Base-by-base conservation (phyloP, 2,888 invertebrate species). In the Boloria euphrosyne region DNA sequence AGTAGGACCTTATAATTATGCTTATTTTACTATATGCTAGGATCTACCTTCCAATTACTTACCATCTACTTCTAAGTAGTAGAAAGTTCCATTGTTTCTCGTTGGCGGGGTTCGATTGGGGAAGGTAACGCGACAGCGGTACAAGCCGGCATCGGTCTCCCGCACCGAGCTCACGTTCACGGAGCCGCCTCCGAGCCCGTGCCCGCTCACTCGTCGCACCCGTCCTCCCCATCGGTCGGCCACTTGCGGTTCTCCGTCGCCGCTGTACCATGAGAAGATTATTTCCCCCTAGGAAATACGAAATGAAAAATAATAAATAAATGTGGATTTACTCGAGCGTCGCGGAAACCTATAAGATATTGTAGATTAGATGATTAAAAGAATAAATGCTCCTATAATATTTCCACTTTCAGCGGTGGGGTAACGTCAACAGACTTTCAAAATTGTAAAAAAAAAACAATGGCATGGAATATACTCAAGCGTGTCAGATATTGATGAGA, bases 141-240 rank as follows among this genome's bases (percentile, higher is more conserved):
- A 98, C 94, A 97, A 96, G 74, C 98, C 98, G 79, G 96, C 95
- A 88, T 98, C 98, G 60, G 96, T 94, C 87, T 97, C 97, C 71
- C 96, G 94, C 76, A 98, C 97, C 74, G 96, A 95, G 65, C 96
- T 97, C 73, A 98, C 93, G 92, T 98, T 97, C 76, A 97, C 94
- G 75, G 96, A 95, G 75, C 95, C 96, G 68, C 93, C 92, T 69
- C 94, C 94, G 59, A 93, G 93, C 43, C 84, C 84, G 51, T 81
- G 80, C 65, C 90, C 93, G 69, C 87, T 84, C 60, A 96, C 88
- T 62, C 96, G 92, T 71, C 93, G 93, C 75, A 97, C 94, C 71
- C 97, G 94, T 38, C 96, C 96, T 58, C 94, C 93, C 88, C 95
- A 97, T 58, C 97, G 94, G 65, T 96, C 96, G 60, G 94, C 93